A percentile compares a stretch with the other conserved stretches of the same genome.
Evolutionary conservation across 2,888 invertebrate genomes (phyloP).

Genomic region (Cryptosula pallasiana): DNA sequence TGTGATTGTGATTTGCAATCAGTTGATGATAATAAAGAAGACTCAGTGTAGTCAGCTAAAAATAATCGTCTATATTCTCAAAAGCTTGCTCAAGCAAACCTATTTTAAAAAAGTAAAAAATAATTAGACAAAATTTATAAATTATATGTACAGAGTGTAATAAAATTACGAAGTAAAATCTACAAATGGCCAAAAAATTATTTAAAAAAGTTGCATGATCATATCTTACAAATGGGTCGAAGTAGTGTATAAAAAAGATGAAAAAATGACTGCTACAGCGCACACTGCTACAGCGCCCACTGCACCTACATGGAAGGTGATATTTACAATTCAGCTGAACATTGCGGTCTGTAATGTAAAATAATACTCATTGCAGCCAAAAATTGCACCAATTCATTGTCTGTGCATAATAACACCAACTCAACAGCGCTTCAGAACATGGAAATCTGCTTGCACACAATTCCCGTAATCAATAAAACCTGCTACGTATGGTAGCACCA

Average conservation of each 20-base stretch:
- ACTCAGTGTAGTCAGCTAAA: too few relatives aligned
- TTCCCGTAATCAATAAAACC: too few relatives aligned
- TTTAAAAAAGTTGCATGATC: background rate
- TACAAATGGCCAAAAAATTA: slow-evolving; percentile 1
- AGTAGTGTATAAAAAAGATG: background rate
- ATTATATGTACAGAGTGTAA: slow-evolving; percentile 12
- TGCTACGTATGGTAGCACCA: background rate
- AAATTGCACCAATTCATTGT: background rate
- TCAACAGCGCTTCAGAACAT: background rate
- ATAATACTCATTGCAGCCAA: background rate
- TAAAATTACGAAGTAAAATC: slow-evolving; percentile 6
- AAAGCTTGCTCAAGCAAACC: background rate
- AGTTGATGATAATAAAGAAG: too few relatives aligned
- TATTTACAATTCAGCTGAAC: background rate
- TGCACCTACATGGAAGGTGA: too few relatives aligned
- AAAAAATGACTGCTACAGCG: background rate
- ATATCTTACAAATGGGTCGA: background rate
- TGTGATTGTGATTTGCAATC: too few relatives aligned
- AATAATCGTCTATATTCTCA: background rate
- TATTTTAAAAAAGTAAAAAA: background rate
- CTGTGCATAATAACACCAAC: background rate
- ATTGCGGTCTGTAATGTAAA: background rate
- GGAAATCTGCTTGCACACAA: background rate
- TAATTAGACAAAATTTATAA: background rate
- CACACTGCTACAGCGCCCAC: too few relatives aligned